Percentiles rank a stretch among this genome's conserved stretches.
Conservation (phyloP, 2,888 invertebrate genomes). For the Andricus curvator region DNA sequence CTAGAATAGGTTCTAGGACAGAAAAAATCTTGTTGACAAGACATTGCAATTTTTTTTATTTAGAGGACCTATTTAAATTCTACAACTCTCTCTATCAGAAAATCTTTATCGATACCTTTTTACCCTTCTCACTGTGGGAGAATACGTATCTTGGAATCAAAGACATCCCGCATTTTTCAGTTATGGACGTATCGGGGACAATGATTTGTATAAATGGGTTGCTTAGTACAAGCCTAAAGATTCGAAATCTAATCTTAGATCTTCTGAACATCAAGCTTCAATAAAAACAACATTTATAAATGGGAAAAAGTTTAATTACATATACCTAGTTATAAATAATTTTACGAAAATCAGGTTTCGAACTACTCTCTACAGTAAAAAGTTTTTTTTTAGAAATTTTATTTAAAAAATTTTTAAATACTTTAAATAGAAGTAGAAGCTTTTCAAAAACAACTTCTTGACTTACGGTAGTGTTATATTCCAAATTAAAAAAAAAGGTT, state of each 20-base stretch:
- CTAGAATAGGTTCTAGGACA: neutral
- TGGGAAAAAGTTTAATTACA: neutral
- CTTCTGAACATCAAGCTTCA: neutral
- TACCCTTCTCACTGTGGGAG: neutral
- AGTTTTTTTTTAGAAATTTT: neutral
- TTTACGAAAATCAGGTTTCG: neutral
- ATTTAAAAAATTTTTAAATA: too few relatives aligned
- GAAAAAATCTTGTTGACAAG: slow-evolving; percentile 8
- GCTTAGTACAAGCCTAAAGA: neutral
- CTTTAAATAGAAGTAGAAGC: too few relatives aligned
- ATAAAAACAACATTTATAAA: neutral
- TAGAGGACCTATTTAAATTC: neutral
- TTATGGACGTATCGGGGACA: slow-evolving; percentile 9
- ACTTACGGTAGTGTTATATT: too few relatives aligned
- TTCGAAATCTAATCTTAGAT: slow-evolving; percentile 12
- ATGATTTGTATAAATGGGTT: slow-evolving; percentile 19
- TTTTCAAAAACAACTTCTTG: too few relatives aligned
- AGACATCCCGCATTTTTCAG: neutral
- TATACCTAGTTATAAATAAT: neutral
- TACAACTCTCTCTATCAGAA: neutral
- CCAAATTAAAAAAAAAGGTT: too few relatives aligned
- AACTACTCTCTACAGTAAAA: neutral
- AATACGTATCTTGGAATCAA: too few relatives aligned
- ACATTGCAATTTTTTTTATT: neutral
- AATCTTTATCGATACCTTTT: neutral